phyloP scores from a whole-genome alignment of 2,888 invertebrate species.

The Tachystola acroxantha region DNA sequence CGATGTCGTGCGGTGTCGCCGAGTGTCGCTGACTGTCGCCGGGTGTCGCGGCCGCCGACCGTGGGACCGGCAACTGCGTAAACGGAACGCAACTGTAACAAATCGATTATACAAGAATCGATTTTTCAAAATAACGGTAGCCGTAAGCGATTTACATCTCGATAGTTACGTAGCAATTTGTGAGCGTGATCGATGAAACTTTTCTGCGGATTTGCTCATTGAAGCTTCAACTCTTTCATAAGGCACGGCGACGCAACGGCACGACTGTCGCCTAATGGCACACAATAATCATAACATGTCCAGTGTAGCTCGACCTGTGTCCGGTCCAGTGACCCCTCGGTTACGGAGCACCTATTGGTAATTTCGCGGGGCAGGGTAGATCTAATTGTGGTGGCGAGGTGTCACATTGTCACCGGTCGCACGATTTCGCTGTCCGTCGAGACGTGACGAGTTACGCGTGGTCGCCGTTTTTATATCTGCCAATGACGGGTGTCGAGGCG shows the following conservation, averaged over 20 bases:
- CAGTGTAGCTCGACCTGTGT: conserved; percentile 37
- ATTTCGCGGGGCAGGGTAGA: conserved; percentile 28
- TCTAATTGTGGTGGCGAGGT: conserved; percentile 40
- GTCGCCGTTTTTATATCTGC: conserved; percentile 77
- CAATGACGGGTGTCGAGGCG: conserved; percentile 77
- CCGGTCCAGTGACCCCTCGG: conserved; percentile 13
- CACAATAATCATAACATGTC: conserved; percentile 41
- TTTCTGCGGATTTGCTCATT: conserved; percentile 70
- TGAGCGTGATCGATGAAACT: conserved; percentile 73
- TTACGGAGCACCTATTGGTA: conserved; percentile 17
- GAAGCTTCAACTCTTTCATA: conserved; percentile 74
- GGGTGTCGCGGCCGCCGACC: conserved; percentile 34
- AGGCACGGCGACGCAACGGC: conserved; percentile 49
- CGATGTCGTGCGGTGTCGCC: conserved; percentile 16
- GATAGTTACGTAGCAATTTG: conserved; percentile 70
- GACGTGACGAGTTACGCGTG: conserved; percentile 77
- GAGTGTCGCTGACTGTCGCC: conserved; percentile 23
- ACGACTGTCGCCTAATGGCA: conserved; percentile 38
- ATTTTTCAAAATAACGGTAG: conserved; percentile 75
- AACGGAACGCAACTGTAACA: conserved; percentile 65
- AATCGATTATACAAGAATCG: conserved; percentile 69
- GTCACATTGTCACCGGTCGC: conserved; percentile 74
- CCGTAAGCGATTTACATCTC: conserved; percentile 69
- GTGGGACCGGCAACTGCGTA: conserved; percentile 65
- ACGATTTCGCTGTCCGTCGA: conserved; percentile 73